Conservation (phyloP, 2,113 vertebrate genomes). For the Daubentonia madagascariensis region DNA sequence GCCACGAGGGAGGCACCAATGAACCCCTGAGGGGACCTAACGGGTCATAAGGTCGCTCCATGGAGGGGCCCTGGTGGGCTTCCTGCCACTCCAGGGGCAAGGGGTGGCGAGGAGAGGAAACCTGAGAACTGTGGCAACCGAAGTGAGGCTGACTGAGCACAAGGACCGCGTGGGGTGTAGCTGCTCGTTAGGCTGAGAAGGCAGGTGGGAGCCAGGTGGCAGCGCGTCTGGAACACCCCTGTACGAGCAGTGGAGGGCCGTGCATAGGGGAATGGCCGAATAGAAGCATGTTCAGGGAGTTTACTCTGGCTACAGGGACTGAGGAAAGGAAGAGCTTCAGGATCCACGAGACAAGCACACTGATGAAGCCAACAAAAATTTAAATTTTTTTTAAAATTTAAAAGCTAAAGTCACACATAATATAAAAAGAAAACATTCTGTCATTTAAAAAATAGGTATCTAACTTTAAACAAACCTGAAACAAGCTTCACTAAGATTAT, state of each 20-base stretch:
- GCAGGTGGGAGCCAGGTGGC: fast-evolving
- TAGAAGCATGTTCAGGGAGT: background rate
- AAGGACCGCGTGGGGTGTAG: background rate
- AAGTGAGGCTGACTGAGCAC: background rate
- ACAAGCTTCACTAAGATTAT: background rate
- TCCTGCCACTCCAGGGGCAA: background rate
- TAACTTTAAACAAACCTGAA: background rate
- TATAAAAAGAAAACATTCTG: no score
- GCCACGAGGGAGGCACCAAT: background rate
- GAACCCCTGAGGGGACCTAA: background rate
- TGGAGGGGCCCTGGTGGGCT: background rate
- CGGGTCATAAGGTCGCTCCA: background rate
- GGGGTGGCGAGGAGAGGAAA: background rate
- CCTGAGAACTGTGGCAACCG: background rate
- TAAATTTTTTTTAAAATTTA: background rate
- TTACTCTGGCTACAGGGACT: fast-evolving
- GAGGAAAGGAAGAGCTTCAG: background rate
- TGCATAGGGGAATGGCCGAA: background rate
- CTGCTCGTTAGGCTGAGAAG: background rate
- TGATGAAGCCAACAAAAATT: background rate
- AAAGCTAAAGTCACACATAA: background rate
- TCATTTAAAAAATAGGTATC: background rate
- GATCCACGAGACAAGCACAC: no score
- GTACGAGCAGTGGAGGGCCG: background rate
- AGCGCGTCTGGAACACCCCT: fast-evolving